phyloP scores from a whole-genome alignment of 1,140 invertebrate genomes.

The Anastrepha obliqua region DNA sequence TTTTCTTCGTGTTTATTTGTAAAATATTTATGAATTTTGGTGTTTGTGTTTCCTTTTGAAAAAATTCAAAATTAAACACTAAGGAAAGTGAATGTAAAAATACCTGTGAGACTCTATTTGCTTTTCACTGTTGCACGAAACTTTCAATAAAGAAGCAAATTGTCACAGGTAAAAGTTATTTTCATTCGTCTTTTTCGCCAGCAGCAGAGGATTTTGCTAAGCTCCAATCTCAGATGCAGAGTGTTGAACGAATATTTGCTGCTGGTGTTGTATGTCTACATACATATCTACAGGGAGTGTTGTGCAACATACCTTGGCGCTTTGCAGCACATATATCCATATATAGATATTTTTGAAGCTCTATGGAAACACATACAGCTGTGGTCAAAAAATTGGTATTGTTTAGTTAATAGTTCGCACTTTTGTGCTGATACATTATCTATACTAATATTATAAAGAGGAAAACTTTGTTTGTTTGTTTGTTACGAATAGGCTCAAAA shows the following conservation, averaged over 20 bases:
- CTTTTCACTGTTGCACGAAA: not conserved
- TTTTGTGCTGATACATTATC: too few species aligned
- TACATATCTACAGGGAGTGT: not conserved
- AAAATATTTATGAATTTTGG: too few species aligned
- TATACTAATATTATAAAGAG: too few species aligned
- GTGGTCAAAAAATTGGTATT: too few species aligned
- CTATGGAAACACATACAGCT: too few species aligned
- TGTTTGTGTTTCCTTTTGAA: too few species aligned
- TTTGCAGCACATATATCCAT: not conserved
- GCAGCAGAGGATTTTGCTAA: not conserved
- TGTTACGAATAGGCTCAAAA: too few species aligned
- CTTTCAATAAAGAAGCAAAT: not conserved
- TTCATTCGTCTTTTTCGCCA: not conserved
- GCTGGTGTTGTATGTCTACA: not conserved
- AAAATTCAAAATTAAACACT: too few species aligned
- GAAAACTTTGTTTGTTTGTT: too few species aligned
- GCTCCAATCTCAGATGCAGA: not conserved
- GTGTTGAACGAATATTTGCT: not conserved
- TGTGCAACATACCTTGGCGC: not conserved
- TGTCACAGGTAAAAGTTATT: not conserved
- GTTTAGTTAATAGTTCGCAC: too few species aligned
- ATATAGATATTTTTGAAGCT: not conserved
- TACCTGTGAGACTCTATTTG: not conserved
- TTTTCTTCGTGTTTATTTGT: too few species aligned
- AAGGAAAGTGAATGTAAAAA: too few species aligned